Evolutionary conservation across 2,113 vertebrate genomes (phyloP).

Genomic region (Oryzias woworae): DNA sequence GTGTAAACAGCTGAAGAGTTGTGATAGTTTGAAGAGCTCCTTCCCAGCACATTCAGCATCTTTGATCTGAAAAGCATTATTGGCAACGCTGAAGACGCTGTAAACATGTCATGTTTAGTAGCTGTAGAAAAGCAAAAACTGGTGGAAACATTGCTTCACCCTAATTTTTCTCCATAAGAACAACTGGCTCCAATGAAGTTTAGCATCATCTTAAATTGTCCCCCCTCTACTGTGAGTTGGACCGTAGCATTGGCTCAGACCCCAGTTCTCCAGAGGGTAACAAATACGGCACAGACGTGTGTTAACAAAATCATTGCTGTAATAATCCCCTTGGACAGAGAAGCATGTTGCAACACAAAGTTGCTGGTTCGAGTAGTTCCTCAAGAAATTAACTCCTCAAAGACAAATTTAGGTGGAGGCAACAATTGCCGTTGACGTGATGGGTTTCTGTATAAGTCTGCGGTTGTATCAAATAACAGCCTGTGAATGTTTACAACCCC

Average conservation of each 20-base stretch:
- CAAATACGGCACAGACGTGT: too few relatives aligned
- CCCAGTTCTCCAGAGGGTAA: too few relatives aligned
- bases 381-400: too few relatives aligned
- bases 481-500: conserved; percentile 39
- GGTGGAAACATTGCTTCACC: conserved; percentile 54
- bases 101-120: conserved; percentile 67
- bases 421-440: conserved; percentile 12
- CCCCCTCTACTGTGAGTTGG: too few relatives aligned
- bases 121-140: conserved; percentile 49
- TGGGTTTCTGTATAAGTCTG: conserved; percentile 50
- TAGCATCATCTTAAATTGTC: too few relatives aligned
- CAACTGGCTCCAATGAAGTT: conserved; percentile 53
- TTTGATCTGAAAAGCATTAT: conserved; percentile 51
- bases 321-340: too few relatives aligned
- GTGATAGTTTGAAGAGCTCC: not conserved
- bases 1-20: too few relatives aligned
- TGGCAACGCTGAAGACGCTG: conserved; percentile 47
- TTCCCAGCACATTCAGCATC: conserved; percentile 40
- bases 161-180: conserved; percentile 73
- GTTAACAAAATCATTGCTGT: too few relatives aligned
- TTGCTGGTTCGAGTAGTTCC: too few relatives aligned
- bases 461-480: conserved; percentile 27
- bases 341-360: too few relatives aligned
- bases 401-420: too few relatives aligned
- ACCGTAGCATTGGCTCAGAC: too few relatives aligned